A percentile compares a stretch with the other conserved stretches of the same genome.
phyloP scores from a whole-genome alignment of 2,797 vertebrate genomes.

The Silurus lanzhouensis region DNA sequence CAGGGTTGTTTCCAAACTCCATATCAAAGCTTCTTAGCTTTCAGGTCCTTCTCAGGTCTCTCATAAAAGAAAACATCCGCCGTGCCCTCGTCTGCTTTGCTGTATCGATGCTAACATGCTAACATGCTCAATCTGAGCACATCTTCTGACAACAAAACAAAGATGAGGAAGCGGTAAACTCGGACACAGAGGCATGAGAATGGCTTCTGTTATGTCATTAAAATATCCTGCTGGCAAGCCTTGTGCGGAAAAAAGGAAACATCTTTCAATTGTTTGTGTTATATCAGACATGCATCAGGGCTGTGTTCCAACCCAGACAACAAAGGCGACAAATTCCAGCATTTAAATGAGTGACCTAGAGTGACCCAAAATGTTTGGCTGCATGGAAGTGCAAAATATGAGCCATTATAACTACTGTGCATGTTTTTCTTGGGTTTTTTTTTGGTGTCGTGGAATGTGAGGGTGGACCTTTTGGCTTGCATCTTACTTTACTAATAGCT shows the following conservation, averaged over 20 bases:
- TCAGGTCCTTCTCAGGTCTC: slow-evolving; percentile 11
- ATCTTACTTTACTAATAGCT: slow-evolving; percentile 7
- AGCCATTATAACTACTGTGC: slow-evolving; percentile 57
- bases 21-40: not conserved
- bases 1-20: slow-evolving; percentile 12
- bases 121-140: slow-evolving; percentile 48
- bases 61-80: slow-evolving; percentile 39
- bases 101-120: slow-evolving; percentile 50
- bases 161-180: slow-evolving; percentile 54
- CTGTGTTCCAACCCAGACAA: slow-evolving; percentile 67
- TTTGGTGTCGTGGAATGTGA: slow-evolving; percentile 2
- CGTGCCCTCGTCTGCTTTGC: slow-evolving; percentile 36
- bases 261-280: slow-evolving; percentile 62
- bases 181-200: slow-evolving; percentile 55
- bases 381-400: slow-evolving; percentile 49
- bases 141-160: slow-evolving; percentile 43
- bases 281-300: slow-evolving; percentile 48
- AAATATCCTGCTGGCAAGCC: slow-evolving; percentile 60
- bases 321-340: slow-evolving; percentile 71
- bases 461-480: slow-evolving; percentile 22
- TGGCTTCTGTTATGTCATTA: slow-evolving; percentile 60
- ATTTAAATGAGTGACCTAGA: slow-evolving; percentile 58
- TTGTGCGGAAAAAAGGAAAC: slow-evolving; percentile 53
- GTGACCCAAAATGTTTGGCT: slow-evolving; percentile 46
- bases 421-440: not conserved